These are phyloP conservation scores for Dicycla oo DNA, from an alignment of 2,888 invertebrate genomes.

Conservation along the genomic window DNA sequence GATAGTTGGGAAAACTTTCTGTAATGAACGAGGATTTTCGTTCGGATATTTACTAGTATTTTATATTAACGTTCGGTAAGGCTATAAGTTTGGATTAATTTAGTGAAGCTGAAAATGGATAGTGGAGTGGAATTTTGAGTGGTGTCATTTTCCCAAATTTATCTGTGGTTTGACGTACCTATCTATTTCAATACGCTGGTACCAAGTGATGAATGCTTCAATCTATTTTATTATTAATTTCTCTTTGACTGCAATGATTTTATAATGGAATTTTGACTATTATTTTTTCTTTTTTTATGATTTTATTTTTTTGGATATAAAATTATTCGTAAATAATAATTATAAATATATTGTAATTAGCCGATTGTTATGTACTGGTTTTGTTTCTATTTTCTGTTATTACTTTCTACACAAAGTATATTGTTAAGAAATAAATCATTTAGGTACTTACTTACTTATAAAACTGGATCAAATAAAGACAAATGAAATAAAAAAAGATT, in stretches of 20 bases:
- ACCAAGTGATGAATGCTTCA: not conserved
- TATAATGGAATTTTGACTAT: too few relatives aligned
- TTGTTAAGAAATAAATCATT: too few relatives aligned
- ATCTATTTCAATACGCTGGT: not conserved
- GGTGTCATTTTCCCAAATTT: not conserved
- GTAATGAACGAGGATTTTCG: slow-evolving; percentile 37
- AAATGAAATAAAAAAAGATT: not conserved
- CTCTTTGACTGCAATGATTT: too few relatives aligned
- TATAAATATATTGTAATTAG: too few relatives aligned
- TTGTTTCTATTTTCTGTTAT: too few relatives aligned
- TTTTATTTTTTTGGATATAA: too few relatives aligned
- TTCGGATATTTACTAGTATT: not conserved
- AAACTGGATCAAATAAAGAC: not conserved
- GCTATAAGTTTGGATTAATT: slow-evolving; percentile 8
- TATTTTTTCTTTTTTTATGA: too few relatives aligned
- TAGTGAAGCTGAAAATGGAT: slow-evolving; percentile 2
- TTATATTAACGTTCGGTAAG: slow-evolving; percentile 8
- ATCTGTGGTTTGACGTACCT: not conserved
- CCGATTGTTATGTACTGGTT: too few relatives aligned
- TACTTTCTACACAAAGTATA: too few relatives aligned
- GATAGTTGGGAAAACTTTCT: slow-evolving; percentile 30
- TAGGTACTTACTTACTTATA: too few relatives aligned
- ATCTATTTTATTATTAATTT: too few relatives aligned
- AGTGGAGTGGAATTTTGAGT: not conserved
- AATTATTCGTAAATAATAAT: too few relatives aligned